These are phyloP conservation scores for Hoplodrina ambigua DNA, from an alignment of 2,888 invertebrate genomes.

Conservation along the genomic window DNA sequence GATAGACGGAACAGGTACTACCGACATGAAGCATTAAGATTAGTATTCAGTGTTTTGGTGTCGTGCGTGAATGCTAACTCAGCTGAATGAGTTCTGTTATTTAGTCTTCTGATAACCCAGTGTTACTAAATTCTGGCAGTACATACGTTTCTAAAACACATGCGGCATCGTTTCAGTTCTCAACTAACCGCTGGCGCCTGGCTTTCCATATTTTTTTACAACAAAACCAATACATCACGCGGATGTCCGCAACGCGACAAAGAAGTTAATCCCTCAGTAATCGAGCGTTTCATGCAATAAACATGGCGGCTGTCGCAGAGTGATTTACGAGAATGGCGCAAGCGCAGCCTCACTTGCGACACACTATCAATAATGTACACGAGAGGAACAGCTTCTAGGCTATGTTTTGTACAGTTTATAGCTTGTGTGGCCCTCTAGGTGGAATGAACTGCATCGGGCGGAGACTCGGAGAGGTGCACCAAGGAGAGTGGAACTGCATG, in stretches of 20 bases:
- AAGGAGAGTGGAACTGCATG: too few species aligned
- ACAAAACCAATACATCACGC: conserved; percentile 22
- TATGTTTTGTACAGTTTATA: conserved; percentile 9
- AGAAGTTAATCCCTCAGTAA: conserved; percentile 48
- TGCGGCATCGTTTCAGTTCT: not conserved
- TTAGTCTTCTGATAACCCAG: not conserved
- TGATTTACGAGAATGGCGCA: conserved; percentile 63
- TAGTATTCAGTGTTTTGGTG: not conserved
- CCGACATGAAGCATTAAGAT: not conserved
- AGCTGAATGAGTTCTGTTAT: not conserved
- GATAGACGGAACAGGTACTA: not conserved
- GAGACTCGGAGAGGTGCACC: too few species aligned
- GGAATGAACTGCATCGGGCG: not conserved
- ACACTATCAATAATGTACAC: conserved; percentile 22
- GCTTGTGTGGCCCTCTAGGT: not conserved
- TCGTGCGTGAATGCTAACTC: not conserved
- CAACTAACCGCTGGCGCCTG: not conserved
- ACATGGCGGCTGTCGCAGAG: conserved; percentile 51
- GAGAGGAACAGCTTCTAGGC: conserved; percentile 20
- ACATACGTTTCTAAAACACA: not conserved
- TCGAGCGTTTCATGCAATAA: conserved; percentile 51
- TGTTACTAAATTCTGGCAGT: not conserved
- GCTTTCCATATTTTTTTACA: conserved; percentile 20
- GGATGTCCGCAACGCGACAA: conserved; percentile 20
- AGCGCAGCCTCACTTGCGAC: conserved; percentile 45